Conservation (phyloP, 2,797 vertebrate species). For the Sebastes baramenuke region DNA sequence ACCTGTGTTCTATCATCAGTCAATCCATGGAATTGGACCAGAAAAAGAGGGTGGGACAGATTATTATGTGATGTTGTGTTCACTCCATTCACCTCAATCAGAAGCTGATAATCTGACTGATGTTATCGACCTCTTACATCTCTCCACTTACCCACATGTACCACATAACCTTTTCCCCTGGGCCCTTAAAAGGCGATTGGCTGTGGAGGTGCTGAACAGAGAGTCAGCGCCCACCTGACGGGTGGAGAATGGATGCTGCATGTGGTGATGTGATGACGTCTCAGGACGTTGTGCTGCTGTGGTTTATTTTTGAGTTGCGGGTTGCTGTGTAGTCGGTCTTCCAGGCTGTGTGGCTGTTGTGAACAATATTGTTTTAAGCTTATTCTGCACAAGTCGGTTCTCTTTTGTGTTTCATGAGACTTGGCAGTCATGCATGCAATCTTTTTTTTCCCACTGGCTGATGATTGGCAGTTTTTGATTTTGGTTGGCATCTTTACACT, state of each 20-base stretch:
- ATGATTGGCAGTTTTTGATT: conserved; percentile 29
- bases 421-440: conserved; percentile 49
- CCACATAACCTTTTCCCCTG: conserved; percentile 2
- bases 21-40: neutral
- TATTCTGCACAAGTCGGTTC: conserved; percentile 32
- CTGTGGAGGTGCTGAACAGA: conserved; percentile 17
- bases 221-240: conserved; percentile 35
- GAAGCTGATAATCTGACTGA: conserved; percentile 23
- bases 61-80: neutral
- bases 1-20: neutral
- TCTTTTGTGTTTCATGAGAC: conserved; percentile 40
- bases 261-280: conserved; percentile 57
- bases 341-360: conserved; percentile 23
- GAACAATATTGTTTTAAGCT: conserved; percentile 35
- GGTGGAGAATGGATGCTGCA: conserved; percentile 60
- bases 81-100: neutral
- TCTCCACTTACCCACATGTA: conserved; percentile 5
- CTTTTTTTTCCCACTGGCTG: neutral
- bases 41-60: conserved; percentile 1
- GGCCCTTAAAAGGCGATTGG: conserved; percentile 1
- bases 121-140: conserved; percentile 12
- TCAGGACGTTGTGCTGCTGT: conserved; percentile 47
- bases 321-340: conserved; percentile 38
- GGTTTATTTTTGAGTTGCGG: conserved; percentile 52
- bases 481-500: conserved; percentile 32